Conservation (phyloP, 1,140 invertebrate species). For the Protaetia brevitarsis region DNA sequence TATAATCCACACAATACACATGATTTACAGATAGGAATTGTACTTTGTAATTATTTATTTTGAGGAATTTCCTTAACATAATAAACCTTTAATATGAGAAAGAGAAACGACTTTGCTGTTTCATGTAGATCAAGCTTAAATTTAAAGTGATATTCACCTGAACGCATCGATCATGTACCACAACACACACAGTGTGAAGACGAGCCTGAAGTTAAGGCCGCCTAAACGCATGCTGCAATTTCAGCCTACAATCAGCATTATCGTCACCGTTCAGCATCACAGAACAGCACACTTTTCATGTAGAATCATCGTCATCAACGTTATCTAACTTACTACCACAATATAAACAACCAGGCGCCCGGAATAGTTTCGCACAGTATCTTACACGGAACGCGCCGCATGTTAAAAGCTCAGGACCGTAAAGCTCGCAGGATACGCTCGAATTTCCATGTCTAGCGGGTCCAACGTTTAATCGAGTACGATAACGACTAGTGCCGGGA, state of each 20-base stretch:
- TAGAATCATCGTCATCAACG: not conserved
- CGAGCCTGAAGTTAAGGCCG: constrained; percentile 22
- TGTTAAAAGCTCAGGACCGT: constrained; percentile 1
- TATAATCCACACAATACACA: too few species aligned
- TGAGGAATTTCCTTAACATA: too few species aligned
- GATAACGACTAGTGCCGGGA: too few species aligned
- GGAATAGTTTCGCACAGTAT: not conserved
- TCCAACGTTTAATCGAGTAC: too few species aligned
- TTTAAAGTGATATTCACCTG: constrained; percentile 16
- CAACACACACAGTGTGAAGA: constrained; percentile 21
- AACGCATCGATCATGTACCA: constrained; percentile 15
- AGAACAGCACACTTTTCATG: constrained; percentile 8
- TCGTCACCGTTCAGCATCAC: constrained; percentile 18
- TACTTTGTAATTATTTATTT: too few species aligned
- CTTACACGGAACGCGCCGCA: not conserved
- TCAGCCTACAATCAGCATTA: constrained; percentile 18
- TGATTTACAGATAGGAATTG: too few species aligned
- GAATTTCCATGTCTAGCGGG: constrained; percentile 10
- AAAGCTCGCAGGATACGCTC: not conserved
- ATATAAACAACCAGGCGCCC: not conserved
- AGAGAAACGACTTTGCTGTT: not conserved
- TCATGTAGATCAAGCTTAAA: not conserved
- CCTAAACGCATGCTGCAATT: constrained; percentile 20
- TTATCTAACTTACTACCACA: not conserved
- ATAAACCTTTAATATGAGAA: too few species aligned